A percentile compares a stretch with the other conserved stretches of the same genome.
Evolutionary conservation across 1,140 invertebrate genomes (phyloP).

Genomic region (Dendrolimus kikuchii): DNA sequence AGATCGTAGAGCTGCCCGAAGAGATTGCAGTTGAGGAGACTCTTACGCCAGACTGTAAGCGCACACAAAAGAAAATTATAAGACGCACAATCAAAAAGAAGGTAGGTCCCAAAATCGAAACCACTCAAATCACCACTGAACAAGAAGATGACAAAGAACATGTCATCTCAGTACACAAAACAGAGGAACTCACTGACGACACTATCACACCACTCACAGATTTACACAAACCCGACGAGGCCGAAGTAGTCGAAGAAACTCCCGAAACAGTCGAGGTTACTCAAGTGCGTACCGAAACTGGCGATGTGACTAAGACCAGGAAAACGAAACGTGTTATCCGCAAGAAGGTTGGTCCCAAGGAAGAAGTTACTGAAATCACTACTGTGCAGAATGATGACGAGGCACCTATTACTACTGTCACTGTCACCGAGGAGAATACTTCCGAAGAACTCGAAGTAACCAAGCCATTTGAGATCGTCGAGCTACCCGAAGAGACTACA

Average conservation of each 20-base stretch:
- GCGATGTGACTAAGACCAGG: constrained; percentile 9
- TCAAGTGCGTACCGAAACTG: constrained; percentile 13
- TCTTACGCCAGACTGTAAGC: constrained; percentile 28
- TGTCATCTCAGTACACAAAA: constrained; percentile 20
- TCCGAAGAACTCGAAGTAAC: constrained; percentile 25
- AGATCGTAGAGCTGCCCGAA: constrained; percentile 13
- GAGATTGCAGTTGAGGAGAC: constrained; percentile 20
- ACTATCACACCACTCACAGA: constrained; percentile 3
- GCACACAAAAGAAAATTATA: constrained; percentile 23
- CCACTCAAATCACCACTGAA: constrained; percentile 27
- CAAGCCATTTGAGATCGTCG: constrained; percentile 21
- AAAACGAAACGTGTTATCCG: constrained; percentile 22
- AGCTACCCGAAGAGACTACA: constrained; percentile 20
- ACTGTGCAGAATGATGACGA: constrained; percentile 5
- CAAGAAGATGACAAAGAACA: constrained; percentile 17
- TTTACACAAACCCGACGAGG: not conserved
- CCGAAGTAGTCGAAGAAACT: constrained; percentile 36
- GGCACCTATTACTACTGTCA: constrained; percentile 34
- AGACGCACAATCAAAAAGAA: constrained; percentile 36
- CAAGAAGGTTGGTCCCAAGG: constrained; percentile 18
- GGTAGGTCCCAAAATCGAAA: constrained; percentile 28
- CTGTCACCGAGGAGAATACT: constrained; percentile 32
- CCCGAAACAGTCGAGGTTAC: constrained; percentile 32
- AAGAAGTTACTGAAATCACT: constrained; percentile 4
- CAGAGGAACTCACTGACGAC: constrained; percentile 12